A percentile compares a stretch with the other conserved stretches of the same genome.
Conservation (phyloP, 2,797 vertebrate genomes). For the Rachycentron canadum region DNA sequence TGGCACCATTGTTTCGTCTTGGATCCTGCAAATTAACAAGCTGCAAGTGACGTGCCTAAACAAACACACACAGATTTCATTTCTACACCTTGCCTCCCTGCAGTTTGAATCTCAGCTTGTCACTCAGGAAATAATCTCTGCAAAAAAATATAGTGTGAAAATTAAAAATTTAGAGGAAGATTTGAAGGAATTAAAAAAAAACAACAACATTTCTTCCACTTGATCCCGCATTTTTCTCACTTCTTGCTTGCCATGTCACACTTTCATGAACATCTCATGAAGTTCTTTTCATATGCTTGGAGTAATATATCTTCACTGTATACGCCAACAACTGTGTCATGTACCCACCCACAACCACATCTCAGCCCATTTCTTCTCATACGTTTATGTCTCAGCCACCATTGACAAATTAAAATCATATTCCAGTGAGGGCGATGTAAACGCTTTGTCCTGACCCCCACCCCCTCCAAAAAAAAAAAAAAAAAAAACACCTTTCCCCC, state of each 20-base stretch:
- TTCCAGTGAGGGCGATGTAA: conserved; percentile 75
- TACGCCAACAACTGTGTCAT: conserved; percentile 1
- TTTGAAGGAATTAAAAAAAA: neutral
- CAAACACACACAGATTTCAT: conserved; percentile 7
- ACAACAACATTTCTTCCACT: neutral
- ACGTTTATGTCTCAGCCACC: conserved; percentile 56
- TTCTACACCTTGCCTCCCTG: neutral
- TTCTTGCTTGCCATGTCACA: neutral
- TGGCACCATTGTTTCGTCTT: conserved; percentile 78
- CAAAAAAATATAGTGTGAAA: neutral
- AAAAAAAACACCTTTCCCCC: neutral
- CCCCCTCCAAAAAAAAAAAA: conserved; percentile 38
- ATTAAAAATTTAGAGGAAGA: neutral
- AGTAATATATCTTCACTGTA: conserved; percentile 10
- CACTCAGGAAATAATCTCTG: neutral
- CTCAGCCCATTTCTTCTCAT: conserved; percentile 44
- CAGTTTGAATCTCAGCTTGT: neutral
- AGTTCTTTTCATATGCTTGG: neutral
- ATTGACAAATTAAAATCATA: conserved; percentile 82
- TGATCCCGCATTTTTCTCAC: neutral
- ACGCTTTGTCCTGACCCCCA: conserved; percentile 73
- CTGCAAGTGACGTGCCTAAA: conserved; percentile 37
- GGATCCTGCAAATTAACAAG: conserved; percentile 76
- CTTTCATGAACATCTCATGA: neutral
- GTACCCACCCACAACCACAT: neutral